These are phyloP conservation scores for Erannis defoliaria DNA, from an alignment of 2,888 invertebrate genomes.

Conservation along the genomic window DNA sequence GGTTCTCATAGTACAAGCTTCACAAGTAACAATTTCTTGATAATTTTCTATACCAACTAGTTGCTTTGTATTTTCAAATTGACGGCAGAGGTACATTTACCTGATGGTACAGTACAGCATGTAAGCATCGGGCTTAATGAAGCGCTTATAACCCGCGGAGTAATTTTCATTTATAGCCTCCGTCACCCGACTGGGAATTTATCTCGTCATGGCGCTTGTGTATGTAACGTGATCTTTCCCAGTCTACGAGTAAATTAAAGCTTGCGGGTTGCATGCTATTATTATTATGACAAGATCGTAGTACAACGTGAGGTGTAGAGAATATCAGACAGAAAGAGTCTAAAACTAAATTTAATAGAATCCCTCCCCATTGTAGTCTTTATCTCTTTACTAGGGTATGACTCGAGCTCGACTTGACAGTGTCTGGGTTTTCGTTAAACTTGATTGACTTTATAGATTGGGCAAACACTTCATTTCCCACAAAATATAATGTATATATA, in stretches of 20 bases:
- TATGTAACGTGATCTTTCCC: conserved; percentile 55
- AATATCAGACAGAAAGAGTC: no score
- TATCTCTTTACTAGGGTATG: no score
- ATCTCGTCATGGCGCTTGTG: conserved; percentile 58
- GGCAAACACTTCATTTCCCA: no score
- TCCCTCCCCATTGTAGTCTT: no score
- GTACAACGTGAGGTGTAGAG: neutral
- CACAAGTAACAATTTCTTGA: no score
- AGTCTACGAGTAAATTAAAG: conserved; percentile 65
- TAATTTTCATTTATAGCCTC: conserved; percentile 57
- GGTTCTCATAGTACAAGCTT: no score
- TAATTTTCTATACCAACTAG: neutral
- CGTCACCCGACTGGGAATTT: conserved; percentile 58
- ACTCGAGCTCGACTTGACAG: no score
- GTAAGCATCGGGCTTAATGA: conserved; percentile 57
- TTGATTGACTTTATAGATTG: no score
- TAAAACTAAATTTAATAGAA: no score
- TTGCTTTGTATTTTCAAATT: neutral
- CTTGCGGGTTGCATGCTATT: conserved; percentile 54
- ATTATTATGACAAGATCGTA: neutral
- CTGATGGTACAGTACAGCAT: neutral
- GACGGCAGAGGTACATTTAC: neutral
- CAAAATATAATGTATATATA: no score
- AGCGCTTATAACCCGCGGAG: conserved; percentile 58
- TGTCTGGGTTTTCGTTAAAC: no score